phyloP scores from a whole-genome alignment of 1,140 invertebrate genomes.

The Ectropis grisescens region DNA sequence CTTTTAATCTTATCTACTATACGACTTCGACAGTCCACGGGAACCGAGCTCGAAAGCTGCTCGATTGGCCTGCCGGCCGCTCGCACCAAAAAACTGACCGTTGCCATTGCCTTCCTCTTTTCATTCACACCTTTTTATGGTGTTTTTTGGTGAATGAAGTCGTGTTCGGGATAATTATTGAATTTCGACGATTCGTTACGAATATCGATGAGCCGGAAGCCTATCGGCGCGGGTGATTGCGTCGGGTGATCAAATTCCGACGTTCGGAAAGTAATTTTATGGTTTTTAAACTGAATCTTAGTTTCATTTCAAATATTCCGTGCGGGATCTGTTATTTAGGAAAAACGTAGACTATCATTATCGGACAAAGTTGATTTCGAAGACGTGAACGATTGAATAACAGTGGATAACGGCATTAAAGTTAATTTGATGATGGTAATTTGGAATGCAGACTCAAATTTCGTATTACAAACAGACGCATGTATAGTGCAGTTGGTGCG shows the following conservation, averaged over 20 bases:
- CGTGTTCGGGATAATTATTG: constrained; percentile 68
- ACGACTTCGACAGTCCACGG: constrained; percentile 27
- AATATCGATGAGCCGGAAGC: constrained; percentile 67
- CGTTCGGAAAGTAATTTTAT: constrained; percentile 64
- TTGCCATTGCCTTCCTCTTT: constrained; percentile 45
- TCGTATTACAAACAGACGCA: no score
- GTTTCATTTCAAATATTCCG: constrained; percentile 16
- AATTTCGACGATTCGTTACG: constrained; percentile 67
- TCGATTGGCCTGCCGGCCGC: constrained; percentile 15
- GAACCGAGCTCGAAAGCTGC: constrained; percentile 13
- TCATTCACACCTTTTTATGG: constrained; percentile 65
- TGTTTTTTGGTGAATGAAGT: constrained; percentile 66
- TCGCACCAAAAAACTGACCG: constrained; percentile 34
- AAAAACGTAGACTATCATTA: no score
- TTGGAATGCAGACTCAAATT: no score
- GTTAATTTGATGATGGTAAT: no score
- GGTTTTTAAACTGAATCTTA: constrained; percentile 52
- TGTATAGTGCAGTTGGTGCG: constrained; percentile 22
- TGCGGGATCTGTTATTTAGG: no score
- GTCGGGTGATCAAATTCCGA: constrained; percentile 52
- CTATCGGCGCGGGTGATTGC: constrained; percentile 49
- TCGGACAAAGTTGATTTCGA: no score
- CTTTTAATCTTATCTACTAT: constrained; percentile 61
- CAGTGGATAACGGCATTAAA: no score
- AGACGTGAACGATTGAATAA: no score